Percentiles rank a stretch among this genome's conserved stretches.
phyloP scores from a whole-genome alignment of 2,888 invertebrate genomes.

The Apotomis capreana region DNA sequence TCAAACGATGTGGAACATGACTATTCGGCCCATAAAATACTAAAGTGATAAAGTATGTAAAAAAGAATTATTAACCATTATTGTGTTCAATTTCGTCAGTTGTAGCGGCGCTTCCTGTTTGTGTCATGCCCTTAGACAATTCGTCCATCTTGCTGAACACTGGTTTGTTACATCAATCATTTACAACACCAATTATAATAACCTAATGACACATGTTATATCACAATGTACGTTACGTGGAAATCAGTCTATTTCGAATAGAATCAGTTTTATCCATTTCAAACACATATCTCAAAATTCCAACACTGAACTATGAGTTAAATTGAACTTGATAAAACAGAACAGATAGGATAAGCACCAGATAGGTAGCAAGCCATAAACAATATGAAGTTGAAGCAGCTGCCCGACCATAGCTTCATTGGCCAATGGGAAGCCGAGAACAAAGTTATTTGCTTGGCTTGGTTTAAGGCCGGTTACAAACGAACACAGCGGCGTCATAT shows the following conservation, averaged over 20 bases:
- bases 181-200: conserved; percentile 69
- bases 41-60: conserved; percentile 10
- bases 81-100: conserved; percentile 80
- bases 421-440: conserved; percentile 33
- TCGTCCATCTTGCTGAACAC: conserved; percentile 83
- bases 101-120: conserved; percentile 81
- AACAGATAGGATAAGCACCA: conserved; percentile 47
- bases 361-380: conserved; percentile 41
- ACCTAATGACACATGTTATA: conserved; percentile 62
- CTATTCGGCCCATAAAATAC: conserved; percentile 5
- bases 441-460: conserved; percentile 27
- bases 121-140: conserved; percentile 83
- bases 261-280: conserved; percentile 68
- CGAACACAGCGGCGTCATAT: not conserved
- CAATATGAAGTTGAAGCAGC: conserved; percentile 41
- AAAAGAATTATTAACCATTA: conserved; percentile 68
- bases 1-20: conserved; percentile 7
- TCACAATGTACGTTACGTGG: conserved; percentile 61
- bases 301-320: conserved; percentile 60
- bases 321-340: conserved; percentile 61
- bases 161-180: conserved; percentile 81
- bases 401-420: conserved; percentile 35
- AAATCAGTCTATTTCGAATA: conserved; percentile 69
- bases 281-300: conserved; percentile 69
- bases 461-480: conserved; percentile 11